Evolutionary conservation across 2,113 vertebrate genomes (phyloP), one percentile per base, ranked within the genome.

Genomic region (Pica pica): DNA sequence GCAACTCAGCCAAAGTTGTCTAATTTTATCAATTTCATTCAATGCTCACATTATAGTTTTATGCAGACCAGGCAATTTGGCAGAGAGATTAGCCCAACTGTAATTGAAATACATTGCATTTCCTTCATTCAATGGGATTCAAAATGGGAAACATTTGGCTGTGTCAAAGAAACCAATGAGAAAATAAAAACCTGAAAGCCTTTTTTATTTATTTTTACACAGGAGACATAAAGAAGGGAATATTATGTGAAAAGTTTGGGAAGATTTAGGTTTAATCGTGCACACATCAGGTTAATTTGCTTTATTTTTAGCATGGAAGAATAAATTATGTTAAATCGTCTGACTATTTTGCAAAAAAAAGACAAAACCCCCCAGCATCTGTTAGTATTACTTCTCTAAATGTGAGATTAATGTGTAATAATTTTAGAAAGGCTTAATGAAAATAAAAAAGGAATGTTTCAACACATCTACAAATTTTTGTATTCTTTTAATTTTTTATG

Each of bases 31-130:
- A 93, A 80, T 90, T 91, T 86, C 50, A 79, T 77, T 67, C 89
- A 80, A 31, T 87, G 39, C 14, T 93, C 49, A 93, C 61, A 65
- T 93, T 71, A 74, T 69, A 74, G 61, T 84, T 94, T 95, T 59
- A 81, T 69, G 82, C 31, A 91, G 63, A 89, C 33, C 49, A 53
- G 73, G 74, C 67, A 87, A 93, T 90, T 94, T 93, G 79, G 89
- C 93, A 95, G 70, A 84, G 53, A 80, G 59, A 69, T 90, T 96
- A 74, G 47, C 12, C 46, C 60, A 90, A 82, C 63, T 75, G 49
- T 96, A 86, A 91, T 67, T 93, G 59, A 92, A 97, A 92, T 77
- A 90, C 86, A 95, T 73, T 96, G 24, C 47, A 80, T 76, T 96
- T 97, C 79, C 77, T 92, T 89, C 50, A 85, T 91, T 95, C 83